These are phyloP conservation scores for Sternarchorhynchus goeldii DNA, from an alignment of 2,797 vertebrate species.

Conservation along the genomic window DNA sequence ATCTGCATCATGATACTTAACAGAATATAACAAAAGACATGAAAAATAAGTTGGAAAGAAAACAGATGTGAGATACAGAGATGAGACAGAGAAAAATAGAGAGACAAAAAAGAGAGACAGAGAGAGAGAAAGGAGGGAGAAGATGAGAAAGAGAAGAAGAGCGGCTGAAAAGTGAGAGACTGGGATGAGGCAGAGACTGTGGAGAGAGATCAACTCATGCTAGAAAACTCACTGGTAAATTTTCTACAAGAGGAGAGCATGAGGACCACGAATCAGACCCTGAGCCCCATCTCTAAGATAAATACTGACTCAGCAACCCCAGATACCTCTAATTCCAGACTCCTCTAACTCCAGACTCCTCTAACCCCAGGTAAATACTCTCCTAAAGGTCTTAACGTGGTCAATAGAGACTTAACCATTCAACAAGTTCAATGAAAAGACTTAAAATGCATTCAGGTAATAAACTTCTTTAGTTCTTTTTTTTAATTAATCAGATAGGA, in stretches of 20 bases:
- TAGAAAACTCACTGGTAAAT: slow-evolving; percentile 7
- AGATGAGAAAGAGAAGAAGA: too few species aligned
- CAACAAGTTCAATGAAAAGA: background rate
- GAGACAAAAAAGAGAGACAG: background rate
- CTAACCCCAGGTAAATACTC: slow-evolving; percentile 3
- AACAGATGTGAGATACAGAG: background rate
- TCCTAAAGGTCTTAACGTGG: slow-evolving; percentile 10
- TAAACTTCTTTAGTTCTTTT: background rate
- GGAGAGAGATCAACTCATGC: background rate
- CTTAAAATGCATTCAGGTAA: background rate
- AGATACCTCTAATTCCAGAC: too few species aligned
- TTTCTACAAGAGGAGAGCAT: slow-evolving; percentile 6
- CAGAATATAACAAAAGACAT: slow-evolving; percentile 34
- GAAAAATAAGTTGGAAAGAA: background rate
- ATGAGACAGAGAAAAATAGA: background rate
- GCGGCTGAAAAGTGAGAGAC: background rate
- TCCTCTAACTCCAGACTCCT: too few species aligned
- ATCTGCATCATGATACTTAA: slow-evolving; percentile 48
- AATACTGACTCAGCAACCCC: too few species aligned
- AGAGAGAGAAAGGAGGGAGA: background rate
- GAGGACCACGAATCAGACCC: background rate
- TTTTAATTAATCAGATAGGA: slow-evolving; percentile 5
- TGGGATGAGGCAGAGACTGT: background rate
- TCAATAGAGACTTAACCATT: slow-evolving; percentile 4
- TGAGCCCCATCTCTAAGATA: background rate